Percentiles rank a stretch among this genome's conserved stretches.
phyloP scores from a whole-genome alignment of 2,888 invertebrate genomes.

The Cephalotes varians region DNA sequence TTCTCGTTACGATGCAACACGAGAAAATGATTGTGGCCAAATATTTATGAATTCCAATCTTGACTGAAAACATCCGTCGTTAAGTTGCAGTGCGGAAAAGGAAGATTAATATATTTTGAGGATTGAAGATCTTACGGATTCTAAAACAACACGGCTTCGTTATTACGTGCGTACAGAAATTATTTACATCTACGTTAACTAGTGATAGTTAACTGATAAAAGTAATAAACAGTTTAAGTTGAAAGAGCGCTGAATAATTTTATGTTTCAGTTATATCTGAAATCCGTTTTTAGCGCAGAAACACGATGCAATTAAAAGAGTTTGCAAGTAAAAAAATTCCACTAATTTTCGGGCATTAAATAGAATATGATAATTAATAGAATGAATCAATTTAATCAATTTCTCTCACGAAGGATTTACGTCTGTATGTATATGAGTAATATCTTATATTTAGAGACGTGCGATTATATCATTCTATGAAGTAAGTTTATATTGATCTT shows the following conservation, averaged over 20 bases:
- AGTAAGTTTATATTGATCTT: neutral
- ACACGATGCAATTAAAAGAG: neutral
- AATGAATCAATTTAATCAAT: neutral
- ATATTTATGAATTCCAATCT: constrained; percentile 66
- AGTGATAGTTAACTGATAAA: neutral
- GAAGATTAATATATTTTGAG: neutral
- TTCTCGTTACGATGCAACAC: constrained; percentile 41
- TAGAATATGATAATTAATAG: too few species aligned
- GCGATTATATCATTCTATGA: neutral
- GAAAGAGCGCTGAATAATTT: neutral
- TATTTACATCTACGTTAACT: neutral
- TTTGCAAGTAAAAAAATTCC: neutral
- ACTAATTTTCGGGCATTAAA: neutral
- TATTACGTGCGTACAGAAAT: neutral
- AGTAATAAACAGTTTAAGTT: neutral
- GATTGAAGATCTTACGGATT: neutral
- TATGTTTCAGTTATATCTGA: neutral
- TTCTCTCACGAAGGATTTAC: neutral
- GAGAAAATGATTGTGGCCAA: constrained; percentile 48
- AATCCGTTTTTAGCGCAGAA: neutral
- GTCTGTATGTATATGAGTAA: neutral
- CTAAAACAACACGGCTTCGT: neutral
- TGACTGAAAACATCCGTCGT: neutral
- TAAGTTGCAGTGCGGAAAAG: neutral
- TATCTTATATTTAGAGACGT: neutral